Evolutionary conservation across 2,888 invertebrate species (phyloP), one percentile per base, ranked within the genome.

Genomic region (Nomada lathburiana): DNA sequence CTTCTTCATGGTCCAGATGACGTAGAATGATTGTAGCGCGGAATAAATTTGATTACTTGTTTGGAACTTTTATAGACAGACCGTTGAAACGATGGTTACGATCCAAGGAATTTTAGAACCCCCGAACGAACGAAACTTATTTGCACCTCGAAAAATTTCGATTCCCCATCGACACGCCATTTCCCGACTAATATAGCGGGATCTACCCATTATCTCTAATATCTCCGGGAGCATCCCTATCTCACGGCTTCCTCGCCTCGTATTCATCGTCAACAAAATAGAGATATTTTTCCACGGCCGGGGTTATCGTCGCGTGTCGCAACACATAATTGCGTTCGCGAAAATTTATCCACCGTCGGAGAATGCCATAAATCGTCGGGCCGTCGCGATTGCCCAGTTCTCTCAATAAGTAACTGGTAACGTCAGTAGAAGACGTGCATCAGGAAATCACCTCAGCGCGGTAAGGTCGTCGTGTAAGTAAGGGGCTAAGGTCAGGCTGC

Each of bases 381-480:
- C 53, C 69, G 81, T 74, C 73, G 57, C 68, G 69, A 67, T 74
- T 78, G 71, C 71, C 69, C 60, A 76, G 71, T 80, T 77, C 82
- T 84, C 84, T 82, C 84, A 76, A 84, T 78, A 84, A 84, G 82
- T 82, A 85, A 84, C 79, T 57, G 85, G 75, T 67, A 79, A 80
- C 53, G 76, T 82, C 82, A 50, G 77, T 74, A 44, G 75, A 36
- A 60, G 79, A 64, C 76, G 83, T 82, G 77, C 85, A 86, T 85
- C 87, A 86, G 88, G 85, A 89, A 88, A 89, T 88, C 87, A 87
- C 86, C 88, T 85, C 78, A 63, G 72, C 79, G 64, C 85, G 84
- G 82, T 80, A 79, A 87, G 87, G 85, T 88, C 86, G 82, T 82
- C 69, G 79, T 79, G 85, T 84, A 84, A 87, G 83, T 85, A 87